These are phyloP conservation scores for Acanthaster planci DNA, from an alignment of 35 echinoderm and acorn worm species.

Conservation along the genomic window DNA sequence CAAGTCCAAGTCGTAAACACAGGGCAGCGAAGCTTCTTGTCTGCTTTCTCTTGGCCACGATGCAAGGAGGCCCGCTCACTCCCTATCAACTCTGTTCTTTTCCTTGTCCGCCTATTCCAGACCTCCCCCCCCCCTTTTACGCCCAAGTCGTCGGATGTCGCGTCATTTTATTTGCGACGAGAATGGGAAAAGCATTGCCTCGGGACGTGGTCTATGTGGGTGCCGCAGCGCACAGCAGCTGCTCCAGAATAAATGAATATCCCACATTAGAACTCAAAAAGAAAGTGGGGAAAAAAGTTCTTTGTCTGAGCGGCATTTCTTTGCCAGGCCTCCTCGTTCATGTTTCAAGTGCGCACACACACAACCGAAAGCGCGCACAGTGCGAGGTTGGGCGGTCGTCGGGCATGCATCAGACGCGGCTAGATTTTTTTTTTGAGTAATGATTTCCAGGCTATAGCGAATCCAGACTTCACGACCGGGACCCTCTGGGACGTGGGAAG, in stretches of 20 bases:
- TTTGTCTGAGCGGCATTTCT: no score
- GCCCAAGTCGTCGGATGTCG: neutral
- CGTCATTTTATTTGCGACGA: neutral
- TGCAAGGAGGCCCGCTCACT: no score
- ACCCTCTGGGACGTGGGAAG: neutral
- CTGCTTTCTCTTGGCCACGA: no score
- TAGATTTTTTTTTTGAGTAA: no score
- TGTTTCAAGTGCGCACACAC: no score
- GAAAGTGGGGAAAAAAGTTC: no score
- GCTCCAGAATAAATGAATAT: slow-evolving; percentile 21
- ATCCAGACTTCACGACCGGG: neutral
- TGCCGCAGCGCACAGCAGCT: neutral
- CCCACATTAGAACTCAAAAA: neutral
- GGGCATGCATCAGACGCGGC: no score
- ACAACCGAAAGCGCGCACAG: no score
- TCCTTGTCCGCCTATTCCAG: neutral
- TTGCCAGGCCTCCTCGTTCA: no score
- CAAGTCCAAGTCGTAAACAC: neutral
- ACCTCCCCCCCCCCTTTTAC: neutral
- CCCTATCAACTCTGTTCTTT: neutral
- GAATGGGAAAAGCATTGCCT: neutral
- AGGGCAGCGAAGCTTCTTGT: no score
- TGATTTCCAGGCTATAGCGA: neutral
- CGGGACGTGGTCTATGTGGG: neutral
- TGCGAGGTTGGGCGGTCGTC: no score